Evolutionary conservation across 2,888 invertebrate species (phyloP), one percentile per base, ranked within the genome.

Genomic region (Conistra vaccinii): DNA sequence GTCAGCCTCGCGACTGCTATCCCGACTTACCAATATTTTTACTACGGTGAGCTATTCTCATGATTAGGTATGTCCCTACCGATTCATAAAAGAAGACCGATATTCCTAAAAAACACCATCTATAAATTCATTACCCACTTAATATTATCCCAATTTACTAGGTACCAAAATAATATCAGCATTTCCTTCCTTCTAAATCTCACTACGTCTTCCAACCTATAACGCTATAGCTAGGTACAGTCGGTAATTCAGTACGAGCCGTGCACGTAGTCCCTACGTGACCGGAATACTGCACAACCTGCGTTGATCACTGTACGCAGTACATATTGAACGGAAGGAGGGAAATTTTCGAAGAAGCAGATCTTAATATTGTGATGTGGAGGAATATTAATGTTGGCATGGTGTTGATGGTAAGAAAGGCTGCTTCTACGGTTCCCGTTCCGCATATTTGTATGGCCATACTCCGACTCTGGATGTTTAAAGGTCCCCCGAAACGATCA

Each of bases 241-340:
- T 57, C 62, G 72, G 86, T 85, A 81, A 87, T 81, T 83, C 89
- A 75, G 83, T 62, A 67, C 80, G 84, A 86, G 86, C 76, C 76
- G 80, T 81, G 83, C 90, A 90, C 90, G 90, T 88, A 82, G 69
- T 20, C 70, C 77, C 78, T 29, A 81, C 90, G 90, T 90, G 90
- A 89, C 88, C 72, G 57, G 90, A 84, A 87, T 90, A 76, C 87
- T 35, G 61, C 77, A 55, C 39, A 76, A 78, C 84, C 82, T 88
- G 80, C 78, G 88, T 83, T 83, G 81, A 80, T 77, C 80, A 75
- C 79, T 83, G 85, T 85, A 80, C 88, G 53, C 69, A 74, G 74
- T 74, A 80, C 80, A 76, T 84, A 86, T 73, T 80, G 66, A 84
- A 86, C 87, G 83, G 80, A 85, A 80, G 77, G 71, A 75, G 62